Evolutionary conservation across 2,797 vertebrate species (phyloP).

Genomic region (Sus cebifrons): DNA sequence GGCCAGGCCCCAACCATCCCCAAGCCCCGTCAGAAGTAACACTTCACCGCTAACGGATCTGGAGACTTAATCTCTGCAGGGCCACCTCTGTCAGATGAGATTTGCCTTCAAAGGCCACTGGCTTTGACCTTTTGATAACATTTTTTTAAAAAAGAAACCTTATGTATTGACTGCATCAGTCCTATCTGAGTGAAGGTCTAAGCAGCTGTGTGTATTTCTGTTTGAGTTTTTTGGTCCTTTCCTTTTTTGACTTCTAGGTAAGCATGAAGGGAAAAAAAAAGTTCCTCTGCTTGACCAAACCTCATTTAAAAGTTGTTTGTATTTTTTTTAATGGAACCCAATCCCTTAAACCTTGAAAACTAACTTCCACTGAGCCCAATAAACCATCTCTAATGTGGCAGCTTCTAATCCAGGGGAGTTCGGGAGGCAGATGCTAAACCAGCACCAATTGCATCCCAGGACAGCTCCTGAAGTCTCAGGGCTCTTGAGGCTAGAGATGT

Average conservation of each 20-base stretch:
- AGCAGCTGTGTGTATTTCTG: slow-evolving; percentile 66
- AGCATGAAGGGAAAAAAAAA: slow-evolving; percentile 64
- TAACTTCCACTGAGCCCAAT: neutral
- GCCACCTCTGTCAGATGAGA: slow-evolving; percentile 62
- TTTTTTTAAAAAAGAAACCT: slow-evolving; percentile 62
- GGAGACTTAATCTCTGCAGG: slow-evolving; percentile 40
- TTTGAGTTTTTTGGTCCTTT: slow-evolving; percentile 65
- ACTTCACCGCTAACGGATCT: slow-evolving; percentile 47
- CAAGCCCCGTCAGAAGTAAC: slow-evolving; percentile 29
- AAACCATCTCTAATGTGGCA: slow-evolving; percentile 49
- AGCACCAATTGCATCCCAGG: slow-evolving; percentile 47
- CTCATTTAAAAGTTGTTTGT: slow-evolving; percentile 79
- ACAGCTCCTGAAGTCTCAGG: neutral
- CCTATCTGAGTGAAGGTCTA: neutral
- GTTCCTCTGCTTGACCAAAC: slow-evolving; percentile 64
- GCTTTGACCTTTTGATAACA: slow-evolving; percentile 82
- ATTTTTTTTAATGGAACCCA: slow-evolving; percentile 73
- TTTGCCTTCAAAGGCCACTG: slow-evolving; percentile 83
- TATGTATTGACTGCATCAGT: slow-evolving; percentile 33
- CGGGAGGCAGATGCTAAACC: slow-evolving; percentile 58
- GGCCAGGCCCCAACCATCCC: neutral
- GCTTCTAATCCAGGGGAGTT: slow-evolving; percentile 38
- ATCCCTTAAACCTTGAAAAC: slow-evolving; percentile 78
- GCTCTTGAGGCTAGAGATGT: slow-evolving; percentile 37
- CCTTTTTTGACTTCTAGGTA: slow-evolving; percentile 65